Evolutionary conservation across 2,888 invertebrate genomes (phyloP).

Genomic region (Pocota personata): DNA sequence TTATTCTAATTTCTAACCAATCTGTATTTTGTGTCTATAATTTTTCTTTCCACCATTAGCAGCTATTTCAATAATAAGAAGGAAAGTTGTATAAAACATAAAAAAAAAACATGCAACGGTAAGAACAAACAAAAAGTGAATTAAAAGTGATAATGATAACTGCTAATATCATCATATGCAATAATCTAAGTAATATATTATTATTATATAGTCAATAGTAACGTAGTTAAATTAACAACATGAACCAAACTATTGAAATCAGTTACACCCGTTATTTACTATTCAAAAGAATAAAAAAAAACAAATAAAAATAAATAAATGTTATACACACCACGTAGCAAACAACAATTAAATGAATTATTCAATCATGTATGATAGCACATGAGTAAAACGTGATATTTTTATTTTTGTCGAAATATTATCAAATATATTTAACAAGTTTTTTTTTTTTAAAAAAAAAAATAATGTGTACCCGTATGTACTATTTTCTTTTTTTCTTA

Average conservation of each 20-base stretch:
- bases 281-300: constrained; percentile 46
- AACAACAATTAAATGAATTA: constrained; percentile 67
- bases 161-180: constrained; percentile 70
- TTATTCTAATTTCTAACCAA: not conserved
- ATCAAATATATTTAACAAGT: constrained; percentile 36
- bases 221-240: constrained; percentile 71
- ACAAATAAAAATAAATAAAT: constrained; percentile 28
- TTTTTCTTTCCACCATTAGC: constrained; percentile 50
- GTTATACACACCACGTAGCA: constrained; percentile 65
- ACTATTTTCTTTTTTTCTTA: not conserved
- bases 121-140: constrained; percentile 41
- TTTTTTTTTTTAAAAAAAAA: constrained; percentile 13
- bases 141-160: constrained; percentile 66
- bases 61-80: constrained; percentile 61
- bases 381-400: constrained; percentile 69
- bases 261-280: constrained; percentile 64
- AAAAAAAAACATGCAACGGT: constrained; percentile 38
- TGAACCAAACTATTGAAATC: constrained; percentile 69
- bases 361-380: constrained; percentile 66
- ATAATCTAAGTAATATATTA: constrained; percentile 67
- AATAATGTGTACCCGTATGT: not conserved
- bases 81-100: constrained; percentile 42
- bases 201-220: constrained; percentile 70
- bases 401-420: constrained; percentile 55
- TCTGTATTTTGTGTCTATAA: constrained; percentile 10